Evolutionary conservation across 2,113 vertebrate genomes (phyloP), one percentile per base, ranked within the genome.

Genomic region (Axis porcinus): DNA sequence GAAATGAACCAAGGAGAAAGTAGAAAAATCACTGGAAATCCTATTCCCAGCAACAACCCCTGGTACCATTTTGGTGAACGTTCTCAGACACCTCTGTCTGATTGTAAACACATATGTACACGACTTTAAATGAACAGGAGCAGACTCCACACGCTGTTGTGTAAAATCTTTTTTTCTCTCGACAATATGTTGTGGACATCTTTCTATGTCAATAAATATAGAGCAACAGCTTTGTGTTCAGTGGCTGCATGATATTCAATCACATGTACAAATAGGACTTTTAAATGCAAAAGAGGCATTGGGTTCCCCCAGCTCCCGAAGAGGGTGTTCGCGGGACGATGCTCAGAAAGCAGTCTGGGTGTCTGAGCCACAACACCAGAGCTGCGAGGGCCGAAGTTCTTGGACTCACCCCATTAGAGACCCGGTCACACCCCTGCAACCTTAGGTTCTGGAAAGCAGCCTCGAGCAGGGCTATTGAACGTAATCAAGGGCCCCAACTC

Each of bases 151-250:
- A 81, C 13, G 93, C 96, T 93, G 88, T 92, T n/a, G 93, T 28
- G 67, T 81, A 87, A 94, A 94, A 57, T 52, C 78, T 40, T 82
- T 94, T 85, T 93, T 91, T 40, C 91, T 89, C 83, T 70, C 5
- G 3, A 97, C 97, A 98, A 97, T 98, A 98, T 95, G 96, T 52
- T 97, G 95, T 70, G 88, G 97, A 97, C 94, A 95, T 97, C 88
- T 98, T 97, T 95, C 85, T 67, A 62, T 52, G 91, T 95, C 95
- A 94, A 94, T 97, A 97, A 95, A 97, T 86, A 91, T 1, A 95
- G 95, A 95, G 86, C 3, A 15, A 76, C 70, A 82, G 94, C 70
- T 79, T 92, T 0, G 3, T 84, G 96, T 78, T 58, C 64, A 96
- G 13, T n/a, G 94, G 16, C 55, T 86, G 50, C 81, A n/a, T 60